These are phyloP conservation scores for Drosophila nannoptera DNA, from an alignment of 1,140 invertebrate genomes.

Conservation along the genomic window DNA sequence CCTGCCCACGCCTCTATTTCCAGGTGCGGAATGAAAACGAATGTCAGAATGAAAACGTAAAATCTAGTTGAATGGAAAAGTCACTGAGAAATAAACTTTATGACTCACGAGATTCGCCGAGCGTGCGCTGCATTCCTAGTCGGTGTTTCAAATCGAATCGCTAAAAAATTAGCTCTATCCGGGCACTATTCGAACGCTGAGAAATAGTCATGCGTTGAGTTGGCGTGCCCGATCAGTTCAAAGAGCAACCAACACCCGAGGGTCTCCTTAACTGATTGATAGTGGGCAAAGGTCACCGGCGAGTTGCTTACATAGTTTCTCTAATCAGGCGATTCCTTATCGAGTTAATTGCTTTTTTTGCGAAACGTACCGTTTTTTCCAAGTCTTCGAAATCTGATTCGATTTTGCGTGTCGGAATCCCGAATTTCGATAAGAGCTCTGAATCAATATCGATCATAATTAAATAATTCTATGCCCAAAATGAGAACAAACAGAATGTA, in stretches of 20 bases:
- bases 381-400: too few species aligned
- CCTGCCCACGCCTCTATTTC: too few species aligned
- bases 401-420: too few species aligned
- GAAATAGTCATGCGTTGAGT: slow-evolving; percentile 48
- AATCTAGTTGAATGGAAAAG: background rate
- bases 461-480: too few species aligned
- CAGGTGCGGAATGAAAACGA: too few species aligned
- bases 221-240: slow-evolving; percentile 37
- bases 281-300: background rate
- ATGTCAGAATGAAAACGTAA: background rate
- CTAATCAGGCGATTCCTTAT: background rate
- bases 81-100: slow-evolving; percentile 51
- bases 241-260: background rate
- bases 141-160: slow-evolving; percentile 70
- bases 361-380: background rate
- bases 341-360: background rate
- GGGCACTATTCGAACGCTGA: slow-evolving; percentile 34
- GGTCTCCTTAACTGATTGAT: background rate
- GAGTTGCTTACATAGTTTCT: background rate
- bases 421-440: too few species aligned
- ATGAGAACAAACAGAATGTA: too few species aligned
- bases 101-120: slow-evolving; percentile 47
- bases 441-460: too few species aligned
- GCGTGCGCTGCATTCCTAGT: slow-evolving; percentile 44
- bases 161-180: slow-evolving; percentile 70